A percentile compares a stretch with the other conserved stretches of the same genome.
These are phyloP conservation scores for Orchesella cincta DNA, from an alignment of 1,140 invertebrate species.

Conservation along the genomic window DNA sequence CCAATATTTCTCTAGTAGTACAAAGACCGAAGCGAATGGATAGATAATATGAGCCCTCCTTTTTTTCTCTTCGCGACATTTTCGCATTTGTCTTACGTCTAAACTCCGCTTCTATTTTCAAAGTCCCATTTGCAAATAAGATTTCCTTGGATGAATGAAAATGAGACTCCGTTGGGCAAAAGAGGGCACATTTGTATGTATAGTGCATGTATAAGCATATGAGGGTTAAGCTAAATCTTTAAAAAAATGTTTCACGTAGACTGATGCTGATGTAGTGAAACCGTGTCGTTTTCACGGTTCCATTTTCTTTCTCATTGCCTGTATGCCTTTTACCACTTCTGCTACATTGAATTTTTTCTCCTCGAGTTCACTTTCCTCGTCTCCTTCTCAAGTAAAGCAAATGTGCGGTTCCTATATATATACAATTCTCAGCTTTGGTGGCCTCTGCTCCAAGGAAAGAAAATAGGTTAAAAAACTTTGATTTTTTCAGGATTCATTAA, in stretches of 20 bases:
- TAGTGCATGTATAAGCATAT: not conserved
- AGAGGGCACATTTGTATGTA: not conserved
- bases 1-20: too few relatives aligned
- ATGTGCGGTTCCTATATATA: not conserved
- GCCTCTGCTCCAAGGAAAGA: not conserved
- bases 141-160: constrained; percentile 4
- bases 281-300: not conserved
- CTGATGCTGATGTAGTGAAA: constrained; percentile 6
- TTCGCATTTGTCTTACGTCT: constrained; percentile 1
- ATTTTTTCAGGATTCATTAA: constrained; percentile 15
- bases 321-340: not conserved
- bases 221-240: not conserved
- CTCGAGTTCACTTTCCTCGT: not conserved
- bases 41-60: too few relatives aligned
- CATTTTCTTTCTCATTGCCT: not conserved
- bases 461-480: constrained; percentile 19
- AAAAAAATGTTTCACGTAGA: constrained; percentile 3
- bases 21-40: too few relatives aligned
- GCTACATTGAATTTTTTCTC: not conserved
- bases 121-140: constrained; percentile 14
- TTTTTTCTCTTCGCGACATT: not conserved
- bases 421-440: not conserved
- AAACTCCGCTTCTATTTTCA: not conserved
- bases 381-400: not conserved
- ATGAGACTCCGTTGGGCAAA: not conserved